Percentiles rank a stretch among this genome's conserved stretches.
Evolutionary conservation across 2,113 vertebrate genomes (phyloP).

Genomic region (Sebastes fasciatus): DNA sequence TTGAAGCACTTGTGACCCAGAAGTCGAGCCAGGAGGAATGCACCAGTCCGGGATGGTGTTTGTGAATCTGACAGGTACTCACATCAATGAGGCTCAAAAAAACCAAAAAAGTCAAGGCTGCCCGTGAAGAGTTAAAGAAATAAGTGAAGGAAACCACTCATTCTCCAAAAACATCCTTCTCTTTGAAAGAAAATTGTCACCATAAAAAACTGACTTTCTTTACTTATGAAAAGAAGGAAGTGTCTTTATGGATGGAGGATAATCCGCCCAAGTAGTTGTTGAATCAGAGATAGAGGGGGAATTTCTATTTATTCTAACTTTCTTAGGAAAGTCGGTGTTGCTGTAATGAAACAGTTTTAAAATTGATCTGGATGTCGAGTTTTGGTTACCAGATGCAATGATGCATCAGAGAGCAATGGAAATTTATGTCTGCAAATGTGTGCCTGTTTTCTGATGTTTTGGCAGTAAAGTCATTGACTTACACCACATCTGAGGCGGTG

Average conservation of each 20-base stretch:
- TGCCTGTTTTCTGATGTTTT: background rate
- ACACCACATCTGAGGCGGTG: background rate
- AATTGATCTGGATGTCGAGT: background rate
- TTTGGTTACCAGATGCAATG: background rate
- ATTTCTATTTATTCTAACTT: conserved; percentile 49
- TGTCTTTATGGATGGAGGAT: conserved; percentile 31
- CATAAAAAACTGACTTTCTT: conserved; percentile 10
- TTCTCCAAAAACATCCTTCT: background rate
- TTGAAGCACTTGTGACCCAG: conserved; percentile 35
- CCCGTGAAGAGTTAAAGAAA: background rate
- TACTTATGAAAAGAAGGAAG: conserved; percentile 1
- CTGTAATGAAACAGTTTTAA: background rate
- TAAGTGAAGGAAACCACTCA: background rate
- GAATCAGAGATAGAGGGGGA: conserved; percentile 43
- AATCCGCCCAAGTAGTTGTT: conserved; percentile 26
- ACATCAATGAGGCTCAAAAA: background rate
- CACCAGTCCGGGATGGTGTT: background rate
- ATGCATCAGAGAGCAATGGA: background rate
- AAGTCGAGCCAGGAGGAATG: background rate
- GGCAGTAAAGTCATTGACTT: background rate
- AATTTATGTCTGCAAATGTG: background rate
- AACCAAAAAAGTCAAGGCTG: background rate
- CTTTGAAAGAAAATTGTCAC: conserved; percentile 29
- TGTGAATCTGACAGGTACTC: conserved; percentile 2
- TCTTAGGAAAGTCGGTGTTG: conserved; percentile 6